These are phyloP conservation scores for Drosophila kohkoa DNA, from an alignment of 1,140 invertebrate genomes.

Conservation along the genomic window DNA sequence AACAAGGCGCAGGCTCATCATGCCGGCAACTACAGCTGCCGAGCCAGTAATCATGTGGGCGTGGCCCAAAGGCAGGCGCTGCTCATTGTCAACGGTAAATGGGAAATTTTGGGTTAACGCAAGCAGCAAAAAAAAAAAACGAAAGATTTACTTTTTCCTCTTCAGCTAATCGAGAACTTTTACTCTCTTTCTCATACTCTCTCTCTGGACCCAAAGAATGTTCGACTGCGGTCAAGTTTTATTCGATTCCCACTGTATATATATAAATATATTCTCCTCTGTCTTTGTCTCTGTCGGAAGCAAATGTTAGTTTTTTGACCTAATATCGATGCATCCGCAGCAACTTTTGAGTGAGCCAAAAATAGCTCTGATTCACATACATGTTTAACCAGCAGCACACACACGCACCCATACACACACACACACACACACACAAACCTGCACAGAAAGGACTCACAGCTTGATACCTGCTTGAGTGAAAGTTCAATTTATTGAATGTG, in stretches of 20 bases:
- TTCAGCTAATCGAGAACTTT: constrained; percentile 28
- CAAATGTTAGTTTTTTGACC: constrained; percentile 59
- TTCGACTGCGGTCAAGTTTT: constrained; percentile 43
- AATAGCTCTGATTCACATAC: constrained; percentile 68
- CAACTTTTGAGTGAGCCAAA: constrained; percentile 51
- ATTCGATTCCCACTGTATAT: constrained; percentile 44
- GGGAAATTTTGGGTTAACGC: background rate
- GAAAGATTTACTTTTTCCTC: constrained; percentile 34
- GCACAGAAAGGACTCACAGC: constrained; percentile 47
- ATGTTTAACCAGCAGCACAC: constrained; percentile 57
- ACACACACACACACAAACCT: constrained; percentile 33
- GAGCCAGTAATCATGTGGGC: constrained; percentile 90
- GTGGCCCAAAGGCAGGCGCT: constrained; percentile 88
- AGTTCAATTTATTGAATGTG: constrained; percentile 20
- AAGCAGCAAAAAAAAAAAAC: background rate
- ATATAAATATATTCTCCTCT: constrained; percentile 31
- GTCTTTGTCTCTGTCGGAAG: constrained; percentile 3
- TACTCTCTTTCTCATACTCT: constrained; percentile 41
- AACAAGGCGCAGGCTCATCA: constrained; percentile 87
- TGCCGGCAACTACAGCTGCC: constrained; percentile 92
- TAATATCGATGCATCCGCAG: constrained; percentile 45
- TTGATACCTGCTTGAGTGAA: constrained; percentile 48
- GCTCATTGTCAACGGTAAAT: constrained; percentile 90
- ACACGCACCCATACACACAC: constrained; percentile 34
- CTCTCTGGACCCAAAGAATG: constrained; percentile 56